phyloP scores from a whole-genome alignment of 2,888 invertebrate genomes.

The Drosophila histrio region DNA sequence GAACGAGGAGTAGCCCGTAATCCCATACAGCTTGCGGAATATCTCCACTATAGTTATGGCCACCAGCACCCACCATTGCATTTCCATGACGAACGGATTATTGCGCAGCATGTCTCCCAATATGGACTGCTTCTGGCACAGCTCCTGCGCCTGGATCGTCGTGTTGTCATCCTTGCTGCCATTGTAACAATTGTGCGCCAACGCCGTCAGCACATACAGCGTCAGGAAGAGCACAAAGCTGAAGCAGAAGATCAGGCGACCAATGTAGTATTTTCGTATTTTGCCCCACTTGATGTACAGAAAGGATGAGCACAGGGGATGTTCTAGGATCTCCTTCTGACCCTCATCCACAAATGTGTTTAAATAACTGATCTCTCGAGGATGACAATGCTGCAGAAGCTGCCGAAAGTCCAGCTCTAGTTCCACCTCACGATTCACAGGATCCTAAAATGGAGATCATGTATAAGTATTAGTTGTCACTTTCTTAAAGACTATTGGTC shows the following conservation, averaged over 20 bases:
- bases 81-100: slow-evolving; percentile 91
- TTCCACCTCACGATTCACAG: slow-evolving; percentile 91
- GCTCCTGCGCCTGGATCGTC: slow-evolving; percentile 89
- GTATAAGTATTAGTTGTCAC: neutral
- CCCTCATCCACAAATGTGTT: slow-evolving; percentile 95
- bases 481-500: no score
- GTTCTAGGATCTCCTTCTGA: slow-evolving; percentile 93
- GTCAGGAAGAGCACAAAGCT: slow-evolving; percentile 92
- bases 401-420: slow-evolving; percentile 92
- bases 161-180: slow-evolving; percentile 91
- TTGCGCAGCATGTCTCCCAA: slow-evolving; percentile 90
- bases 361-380: slow-evolving; percentile 93
- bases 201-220: slow-evolving; percentile 91
- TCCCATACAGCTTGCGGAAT: slow-evolving; percentile 91
- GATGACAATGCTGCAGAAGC: slow-evolving; percentile 92
- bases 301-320: slow-evolving; percentile 94
- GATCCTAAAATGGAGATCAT: slow-evolving; percentile 83
- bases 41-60: slow-evolving; percentile 92
- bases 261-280: slow-evolving; percentile 94
- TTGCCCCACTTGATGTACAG: slow-evolving; percentile 95
- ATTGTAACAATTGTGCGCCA: slow-evolving; percentile 94
- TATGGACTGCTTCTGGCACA: slow-evolving; percentile 91
- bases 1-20: slow-evolving; percentile 92
- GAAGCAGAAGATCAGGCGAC: slow-evolving; percentile 90
- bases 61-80: slow-evolving; percentile 93